Base-by-base conservation (phyloP, 2,113 vertebrate genomes). In the Arvicanthis niloticus region DNA sequence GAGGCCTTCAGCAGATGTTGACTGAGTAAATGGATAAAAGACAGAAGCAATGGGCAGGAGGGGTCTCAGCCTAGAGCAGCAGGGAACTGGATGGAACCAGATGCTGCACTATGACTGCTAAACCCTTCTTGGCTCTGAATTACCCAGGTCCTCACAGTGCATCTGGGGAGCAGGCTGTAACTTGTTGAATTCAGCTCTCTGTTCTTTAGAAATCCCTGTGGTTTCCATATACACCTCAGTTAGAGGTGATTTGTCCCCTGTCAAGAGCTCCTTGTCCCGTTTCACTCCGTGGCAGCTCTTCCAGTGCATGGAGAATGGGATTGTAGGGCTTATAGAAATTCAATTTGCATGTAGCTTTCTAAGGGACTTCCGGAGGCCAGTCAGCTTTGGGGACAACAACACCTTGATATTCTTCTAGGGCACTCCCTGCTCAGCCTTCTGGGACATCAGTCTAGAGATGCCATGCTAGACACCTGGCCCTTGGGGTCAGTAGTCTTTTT, bases 271-370 rank as follows among this genome's bases (percentile, higher is more conserved):
- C 37, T n/a, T 8, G 40, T 70, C 84, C 3, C 0, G 34, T 92
- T 76, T 92, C 95, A 81, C 76, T 51, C 95, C 72, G n/a, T 8
- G 65, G 84, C 81, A 76, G 89, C 77, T 87, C 77, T 76, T 84
- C 76, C 96, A 51, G 5, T 2, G 68, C 7, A 0, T 89, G 82
- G 93, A 96, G 91, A 97, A 80, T n/a, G 53, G 78, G 89, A 80
- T 91, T 90, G 81, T 82, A 75, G n/a, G 82, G 89, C 90, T 93
- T 87, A 93, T 60, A 93, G 97, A 96, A 94, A 96, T 96, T 94
- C 90, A 29, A 90, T 94, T 89, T 91, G 53, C 84, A 85, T 31
- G 16, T 72, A 84, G 93, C 78, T 88, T 87, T 89, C 96, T 51
- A 82, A 82, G 75, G 88, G 91, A 60, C 78, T 78, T 12, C 7